Evolutionary conservation across 2,113 vertebrate species (phyloP), one percentile per base, ranked within the genome.

Genomic region (Apus apus): DNA sequence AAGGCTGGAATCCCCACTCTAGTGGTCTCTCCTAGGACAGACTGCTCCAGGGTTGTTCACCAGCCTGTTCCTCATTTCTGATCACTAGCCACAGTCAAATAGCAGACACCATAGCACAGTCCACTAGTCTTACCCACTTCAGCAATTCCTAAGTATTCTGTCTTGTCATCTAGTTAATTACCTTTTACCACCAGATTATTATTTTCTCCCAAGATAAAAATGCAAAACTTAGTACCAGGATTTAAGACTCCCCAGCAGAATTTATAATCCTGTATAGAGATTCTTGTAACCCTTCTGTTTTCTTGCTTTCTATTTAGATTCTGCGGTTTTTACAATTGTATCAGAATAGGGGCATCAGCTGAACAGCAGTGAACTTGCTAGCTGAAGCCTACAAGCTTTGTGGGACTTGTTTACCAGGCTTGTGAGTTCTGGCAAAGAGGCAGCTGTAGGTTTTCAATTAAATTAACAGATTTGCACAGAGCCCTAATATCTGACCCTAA

Each of bases 171-270:
- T 64, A 57, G 27, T 74, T 25, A 53, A 58, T 88, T 73, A 36
- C 62, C 30, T 75, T 78, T 87, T 87, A 71, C 38, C 19, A 81
- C 3, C 13, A 46, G 14, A 45, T 36, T 60, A 87, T 43, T 2
- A 51, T 82, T 89, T 88, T 90, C 36, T 90, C 89, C 66, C 82
- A 32, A 67, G 36, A 76, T 57, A 89, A 87, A 93, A 84, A 75
- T 32, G 32, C 3, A 67, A 58, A 87, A 9, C 8, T 51, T 67
- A 54, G 10, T n/a, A 85, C 20, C n/a, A 93, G 43, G 30, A 60
- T 61, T 90, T 84, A 65, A 75, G 40, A 48, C 3, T 81, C 61
- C 32, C 4, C 36, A 68, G 46, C 15, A 66, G 18, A 86, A 62
- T 45, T 8, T 86, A 86, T 89, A 48, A 7, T 89, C 38, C 29